These are phyloP conservation scores for Polypterus senegalus DNA, from an alignment of 2,113 vertebrate species.

Conservation along the genomic window DNA sequence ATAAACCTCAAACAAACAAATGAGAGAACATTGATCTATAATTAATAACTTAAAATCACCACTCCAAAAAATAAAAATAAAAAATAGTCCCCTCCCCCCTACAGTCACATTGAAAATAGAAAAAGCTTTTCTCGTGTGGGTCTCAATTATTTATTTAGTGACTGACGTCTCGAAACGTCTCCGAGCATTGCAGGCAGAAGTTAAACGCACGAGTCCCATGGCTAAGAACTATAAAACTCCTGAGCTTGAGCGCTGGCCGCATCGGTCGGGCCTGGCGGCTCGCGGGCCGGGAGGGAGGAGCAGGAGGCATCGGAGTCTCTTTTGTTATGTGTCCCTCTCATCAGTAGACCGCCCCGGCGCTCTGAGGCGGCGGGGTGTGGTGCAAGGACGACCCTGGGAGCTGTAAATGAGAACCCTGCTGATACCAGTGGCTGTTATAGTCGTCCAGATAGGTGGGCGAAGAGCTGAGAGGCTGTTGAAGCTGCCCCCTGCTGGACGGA, in stretches of 20 bases:
- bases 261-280: too few species aligned
- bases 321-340: constrained; percentile 25
- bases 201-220: too few species aligned
- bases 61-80: constrained; percentile 27
- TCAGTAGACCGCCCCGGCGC: constrained; percentile 76
- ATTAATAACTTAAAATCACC: constrained; percentile 45
- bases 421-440: constrained; percentile 85
- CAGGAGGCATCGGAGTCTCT: too few species aligned
- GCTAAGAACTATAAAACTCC: too few species aligned
- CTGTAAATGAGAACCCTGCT: constrained; percentile 80
- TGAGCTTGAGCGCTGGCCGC: too few species aligned
- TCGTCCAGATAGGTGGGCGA: constrained; percentile 86
- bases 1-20: constrained; percentile 18
- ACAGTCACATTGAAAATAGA: too few species aligned
- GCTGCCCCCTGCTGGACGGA: constrained; percentile 60
- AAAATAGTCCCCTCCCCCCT: too few species aligned
- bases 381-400: constrained; percentile 72
- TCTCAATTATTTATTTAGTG: too few species aligned
- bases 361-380: constrained; percentile 69
- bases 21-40: constrained; percentile 29
- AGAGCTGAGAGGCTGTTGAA: constrained; percentile 70
- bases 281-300: too few species aligned
- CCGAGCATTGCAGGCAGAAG: too few species aligned
- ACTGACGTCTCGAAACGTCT: too few species aligned
- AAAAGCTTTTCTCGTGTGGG: too few species aligned